Evolutionary conservation across 2,888 invertebrate species (phyloP).

Genomic region (Luperina testacea): DNA sequence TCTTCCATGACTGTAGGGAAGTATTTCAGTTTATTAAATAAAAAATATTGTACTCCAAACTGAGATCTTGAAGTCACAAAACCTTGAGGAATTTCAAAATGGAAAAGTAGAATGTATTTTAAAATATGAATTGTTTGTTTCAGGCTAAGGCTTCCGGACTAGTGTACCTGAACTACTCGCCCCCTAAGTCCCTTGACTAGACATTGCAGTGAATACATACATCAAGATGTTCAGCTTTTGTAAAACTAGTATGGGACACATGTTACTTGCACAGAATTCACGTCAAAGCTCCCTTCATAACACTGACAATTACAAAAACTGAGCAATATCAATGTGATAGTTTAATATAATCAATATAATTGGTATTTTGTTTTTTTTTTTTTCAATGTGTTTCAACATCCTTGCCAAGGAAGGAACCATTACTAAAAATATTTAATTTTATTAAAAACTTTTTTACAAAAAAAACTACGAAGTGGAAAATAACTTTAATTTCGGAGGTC

Average conservation of each 20-base stretch:
- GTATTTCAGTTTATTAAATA: background rate
- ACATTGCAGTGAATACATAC: conserved; percentile 27
- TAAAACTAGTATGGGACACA: conserved; percentile 28
- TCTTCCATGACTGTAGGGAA: background rate
- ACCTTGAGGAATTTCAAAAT: background rate
- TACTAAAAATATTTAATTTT: too few species aligned
- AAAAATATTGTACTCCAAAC: background rate
- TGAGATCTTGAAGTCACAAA: background rate
- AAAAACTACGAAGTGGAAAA: too few species aligned
- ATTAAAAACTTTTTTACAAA: too few species aligned
- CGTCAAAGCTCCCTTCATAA: conserved; percentile 7
- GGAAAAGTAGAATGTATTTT: background rate
- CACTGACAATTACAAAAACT: conserved; percentile 51
- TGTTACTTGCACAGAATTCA: background rate
- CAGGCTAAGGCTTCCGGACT: conserved; percentile 91
- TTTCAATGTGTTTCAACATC: background rate
- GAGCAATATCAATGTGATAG: conserved; percentile 63
- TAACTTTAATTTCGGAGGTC: too few species aligned
- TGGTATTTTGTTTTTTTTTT: conserved; percentile 29
- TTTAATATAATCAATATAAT: conserved; percentile 58
- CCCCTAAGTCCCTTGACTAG: conserved; percentile 91
- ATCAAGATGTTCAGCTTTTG: conserved; percentile 48
- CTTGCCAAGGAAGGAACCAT: too few species aligned
- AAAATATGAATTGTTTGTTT: conserved; percentile 62
- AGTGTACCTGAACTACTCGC: conserved; percentile 91